Evolutionary conservation across 2,888 invertebrate genomes (phyloP).

Genomic region (Drosophila subquinaria): DNA sequence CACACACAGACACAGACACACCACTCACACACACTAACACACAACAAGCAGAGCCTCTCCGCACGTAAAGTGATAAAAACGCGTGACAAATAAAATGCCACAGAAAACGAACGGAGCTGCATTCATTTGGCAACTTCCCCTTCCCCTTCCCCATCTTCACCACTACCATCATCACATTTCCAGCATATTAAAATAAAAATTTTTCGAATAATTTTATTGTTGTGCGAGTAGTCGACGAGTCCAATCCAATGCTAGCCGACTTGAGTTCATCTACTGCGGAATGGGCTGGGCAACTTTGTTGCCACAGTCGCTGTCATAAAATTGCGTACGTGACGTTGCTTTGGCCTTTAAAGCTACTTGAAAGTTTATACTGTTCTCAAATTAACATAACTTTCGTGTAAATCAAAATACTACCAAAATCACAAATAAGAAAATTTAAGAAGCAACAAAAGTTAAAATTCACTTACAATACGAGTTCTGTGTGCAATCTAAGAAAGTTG

Average conservation of each 20-base stretch:
- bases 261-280: constrained; percentile 56
- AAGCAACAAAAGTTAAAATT: not conserved
- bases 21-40: not conserved
- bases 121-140: constrained; percentile 60
- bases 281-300: constrained; percentile 58
- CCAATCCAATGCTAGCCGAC: constrained; percentile 37
- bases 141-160: not conserved
- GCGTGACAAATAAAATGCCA: constrained; percentile 81
- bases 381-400: constrained; percentile 27
- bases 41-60: constrained; percentile 40
- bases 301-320: constrained; percentile 72
- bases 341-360: constrained; percentile 35
- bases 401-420: constrained; percentile 27
- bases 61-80: constrained; percentile 81
- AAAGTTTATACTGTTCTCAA: constrained; percentile 35
- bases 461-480: constrained; percentile 9
- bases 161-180: constrained; percentile 37
- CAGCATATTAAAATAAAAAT: constrained; percentile 74
- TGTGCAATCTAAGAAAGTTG: constrained; percentile 16
- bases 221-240: constrained; percentile 59
- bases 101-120: constrained; percentile 58
- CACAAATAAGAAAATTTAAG: constrained; percentile 13
- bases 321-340: constrained; percentile 66
- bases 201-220: constrained; percentile 77
- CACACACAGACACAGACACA: constrained; percentile 29